Percentiles rank a stretch among this genome's conserved stretches.
Evolutionary conservation across 2,888 invertebrate genomes (phyloP).

Genomic region (Drosophila greeni): DNA sequence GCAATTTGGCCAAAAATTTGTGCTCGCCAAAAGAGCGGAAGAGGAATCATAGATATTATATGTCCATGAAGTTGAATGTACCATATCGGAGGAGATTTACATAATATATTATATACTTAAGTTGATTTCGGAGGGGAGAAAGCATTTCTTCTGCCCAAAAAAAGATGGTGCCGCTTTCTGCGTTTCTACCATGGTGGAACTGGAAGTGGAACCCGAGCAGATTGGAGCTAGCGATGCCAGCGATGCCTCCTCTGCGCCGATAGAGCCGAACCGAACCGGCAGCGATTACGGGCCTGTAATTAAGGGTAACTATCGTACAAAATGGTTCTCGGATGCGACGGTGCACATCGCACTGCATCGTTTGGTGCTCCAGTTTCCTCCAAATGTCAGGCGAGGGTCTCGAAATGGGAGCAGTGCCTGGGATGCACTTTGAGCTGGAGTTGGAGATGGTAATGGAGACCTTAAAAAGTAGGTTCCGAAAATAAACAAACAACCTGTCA

Average conservation of each 20-base stretch:
- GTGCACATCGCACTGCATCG: slow-evolving; percentile 49
- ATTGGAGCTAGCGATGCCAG: slow-evolving; percentile 9
- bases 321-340: slow-evolving; percentile 62
- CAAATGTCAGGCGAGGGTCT: slow-evolving; percentile 56
- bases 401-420: slow-evolving; percentile 15
- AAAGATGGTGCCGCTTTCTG: slow-evolving; percentile 63
- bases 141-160: slow-evolving; percentile 50
- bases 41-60: too few relatives aligned
- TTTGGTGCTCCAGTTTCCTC: slow-evolving; percentile 54
- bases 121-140: slow-evolving; percentile 54
- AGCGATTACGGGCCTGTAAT: slow-evolving; percentile 45
- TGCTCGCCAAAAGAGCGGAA: slow-evolving; percentile 45
- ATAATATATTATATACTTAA: slow-evolving; percentile 45
- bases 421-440: slow-evolving; percentile 30
- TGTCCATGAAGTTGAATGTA: slow-evolving; percentile 52
- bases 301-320: slow-evolving; percentile 53
- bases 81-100: slow-evolving; percentile 47
- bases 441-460: neutral
- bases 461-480: slow-evolving; percentile 3
- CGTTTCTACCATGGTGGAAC: slow-evolving; percentile 48
- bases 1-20: slow-evolving; percentile 51
- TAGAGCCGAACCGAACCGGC: slow-evolving; percentile 36
- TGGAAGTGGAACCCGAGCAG: neutral
- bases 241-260: slow-evolving; percentile 24
- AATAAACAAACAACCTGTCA: slow-evolving; percentile 24